Percentiles rank a stretch among this genome's conserved stretches.
These are phyloP conservation scores for Sciurus vulgaris DNA, from an alignment of 2,797 vertebrate species.

Conservation along the genomic window DNA sequence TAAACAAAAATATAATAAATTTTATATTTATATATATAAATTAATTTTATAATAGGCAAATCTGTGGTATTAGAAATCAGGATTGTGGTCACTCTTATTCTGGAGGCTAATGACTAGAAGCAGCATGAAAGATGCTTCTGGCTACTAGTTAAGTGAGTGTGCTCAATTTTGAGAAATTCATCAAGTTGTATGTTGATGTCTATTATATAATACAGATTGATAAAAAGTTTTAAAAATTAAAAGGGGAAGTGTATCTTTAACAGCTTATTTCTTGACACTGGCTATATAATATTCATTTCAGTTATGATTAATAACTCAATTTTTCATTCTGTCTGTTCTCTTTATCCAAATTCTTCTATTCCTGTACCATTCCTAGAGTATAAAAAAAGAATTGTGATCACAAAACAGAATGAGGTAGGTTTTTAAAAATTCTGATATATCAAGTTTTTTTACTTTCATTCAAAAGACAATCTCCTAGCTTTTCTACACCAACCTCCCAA, in stretches of 20 bases:
- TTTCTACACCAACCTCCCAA: constrained; percentile 19
- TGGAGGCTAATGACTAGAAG: not conserved
- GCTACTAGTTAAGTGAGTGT: not conserved
- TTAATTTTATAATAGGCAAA: not conserved
- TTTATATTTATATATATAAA: not conserved
- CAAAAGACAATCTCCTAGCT: not conserved
- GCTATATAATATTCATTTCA: not conserved
- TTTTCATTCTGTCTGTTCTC: not conserved
- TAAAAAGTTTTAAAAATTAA: not conserved
- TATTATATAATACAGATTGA: not conserved
- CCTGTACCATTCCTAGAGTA: not conserved
- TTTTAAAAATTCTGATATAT: not conserved
- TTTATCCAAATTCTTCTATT: constrained; percentile 21
- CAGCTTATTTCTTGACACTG: not conserved
- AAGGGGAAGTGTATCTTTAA: not conserved
- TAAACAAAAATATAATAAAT: not conserved
- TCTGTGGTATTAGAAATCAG: not conserved
- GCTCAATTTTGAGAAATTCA: not conserved
- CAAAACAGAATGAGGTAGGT: not conserved
- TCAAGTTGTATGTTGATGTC: not conserved
- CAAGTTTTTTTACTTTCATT: constrained; percentile 48
- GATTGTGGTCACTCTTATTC: not conserved
- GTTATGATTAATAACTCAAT: not conserved
- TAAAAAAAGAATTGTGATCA: not conserved
- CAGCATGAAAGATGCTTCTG: not conserved